Percentiles rank a stretch among this genome's conserved stretches.
phyloP scores from a whole-genome alignment of 2,797 vertebrate genomes.

The Premnoplex brunnescens region DNA sequence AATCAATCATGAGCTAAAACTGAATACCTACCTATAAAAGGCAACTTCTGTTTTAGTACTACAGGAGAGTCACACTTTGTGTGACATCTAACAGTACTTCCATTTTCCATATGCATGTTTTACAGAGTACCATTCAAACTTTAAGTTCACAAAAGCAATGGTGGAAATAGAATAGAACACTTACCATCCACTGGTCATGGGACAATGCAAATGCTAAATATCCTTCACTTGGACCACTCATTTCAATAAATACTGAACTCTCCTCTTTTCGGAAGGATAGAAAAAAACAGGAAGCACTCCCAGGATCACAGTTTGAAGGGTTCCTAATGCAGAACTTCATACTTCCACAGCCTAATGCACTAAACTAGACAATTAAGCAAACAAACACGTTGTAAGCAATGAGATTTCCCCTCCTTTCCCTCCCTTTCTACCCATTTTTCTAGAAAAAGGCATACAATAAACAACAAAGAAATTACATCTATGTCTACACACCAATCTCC shows the following conservation, averaged over 20 bases:
- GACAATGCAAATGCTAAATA: constrained; percentile 87
- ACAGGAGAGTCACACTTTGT: not conserved
- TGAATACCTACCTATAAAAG: not conserved
- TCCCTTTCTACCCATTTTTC: not conserved
- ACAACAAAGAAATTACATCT: not conserved
- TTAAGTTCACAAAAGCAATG: not conserved
- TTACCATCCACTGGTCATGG: constrained; percentile 88
- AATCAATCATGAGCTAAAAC: not conserved
- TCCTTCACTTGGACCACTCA: constrained; percentile 85
- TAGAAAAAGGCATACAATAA: not conserved
- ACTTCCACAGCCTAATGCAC: constrained; percentile 79
- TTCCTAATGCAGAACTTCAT: constrained; percentile 85
- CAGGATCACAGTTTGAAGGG: constrained; percentile 82
- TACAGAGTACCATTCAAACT: not conserved
- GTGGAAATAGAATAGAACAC: constrained; percentile 18
- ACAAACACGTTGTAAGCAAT: not conserved
- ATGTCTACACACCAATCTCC: not conserved
- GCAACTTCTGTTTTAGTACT: not conserved
- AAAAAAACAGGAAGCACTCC: constrained; percentile 79
- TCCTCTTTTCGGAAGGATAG: constrained; percentile 78
- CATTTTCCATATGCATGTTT: not conserved
- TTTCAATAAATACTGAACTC: constrained; percentile 79
- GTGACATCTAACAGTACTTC: not conserved
- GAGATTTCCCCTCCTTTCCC: not conserved
- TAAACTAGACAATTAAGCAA: constrained; percentile 78